Evolutionary conservation across 2,113 vertebrate genomes (phyloP), one percentile per base, ranked within the genome.

Genomic region (Macquaria australasica): DNA sequence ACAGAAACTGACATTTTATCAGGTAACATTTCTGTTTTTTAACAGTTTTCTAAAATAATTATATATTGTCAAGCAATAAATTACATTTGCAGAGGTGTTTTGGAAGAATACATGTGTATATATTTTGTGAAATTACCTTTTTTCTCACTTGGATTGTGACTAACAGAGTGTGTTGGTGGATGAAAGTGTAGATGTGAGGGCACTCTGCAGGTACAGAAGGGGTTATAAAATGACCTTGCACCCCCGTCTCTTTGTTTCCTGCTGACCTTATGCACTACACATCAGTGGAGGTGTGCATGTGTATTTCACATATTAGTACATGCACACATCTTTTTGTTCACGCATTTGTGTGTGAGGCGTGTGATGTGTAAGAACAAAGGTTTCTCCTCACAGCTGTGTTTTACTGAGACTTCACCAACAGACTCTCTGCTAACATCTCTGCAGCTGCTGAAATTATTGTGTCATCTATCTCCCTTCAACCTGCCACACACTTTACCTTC

Each of bases 301-400:
- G 70, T 45, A 23, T 84, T 41, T 55, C 23, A 81, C 81, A 62
- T 41, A 71, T 55, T 18, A 63, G 48, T 21, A 34, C 37, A 48
- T 39, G 37, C 53, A 34, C 63, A 75, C 37, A 37, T 31, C 37
- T 75, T 74, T 77, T 59, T 81, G 69, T 73, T 73, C 53, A 25
- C 31, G 18, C 2, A 37, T 68, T 51, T 43, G 73, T 74, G 72
- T 31, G 58, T 58, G 50, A 66, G 23, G 37, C 1, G 18, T 87
- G 71, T 81, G 80, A 79, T 53, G 73, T 91, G 58, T 31, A 41
- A 41, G 78, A 92, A 92, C 73, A 92, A 91, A 93, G 84, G 55
- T 51, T 86, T 67, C 39, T 83, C 31, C 43, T 59, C 77, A 63
- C 87, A 81, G 67, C 62, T 78, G 62, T 78, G 64, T 73, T 55